These are phyloP conservation scores for Meriones psammophilus DNA, from an alignment of 2,797 vertebrate genomes.

Conservation along the genomic window DNA sequence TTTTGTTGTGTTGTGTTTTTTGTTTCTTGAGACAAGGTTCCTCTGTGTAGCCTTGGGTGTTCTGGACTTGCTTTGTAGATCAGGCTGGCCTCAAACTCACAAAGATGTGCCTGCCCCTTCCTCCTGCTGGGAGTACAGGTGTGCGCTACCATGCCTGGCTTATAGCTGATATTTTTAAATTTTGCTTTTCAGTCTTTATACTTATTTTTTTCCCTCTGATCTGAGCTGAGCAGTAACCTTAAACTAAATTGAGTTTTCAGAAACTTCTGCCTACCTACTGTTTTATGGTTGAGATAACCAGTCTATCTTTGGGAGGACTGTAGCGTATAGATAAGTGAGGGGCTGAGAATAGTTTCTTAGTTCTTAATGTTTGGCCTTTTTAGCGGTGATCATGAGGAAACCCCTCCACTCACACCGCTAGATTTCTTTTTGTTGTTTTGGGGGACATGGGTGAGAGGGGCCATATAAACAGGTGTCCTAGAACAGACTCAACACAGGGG, in stretches of 20 bases:
- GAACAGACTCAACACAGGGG: neutral
- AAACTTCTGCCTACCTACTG: slow-evolving; percentile 40
- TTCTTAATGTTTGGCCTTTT: slow-evolving; percentile 53
- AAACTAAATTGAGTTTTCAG: slow-evolving; percentile 59
- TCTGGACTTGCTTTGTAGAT: too few species aligned
- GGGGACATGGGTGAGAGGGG: neutral
- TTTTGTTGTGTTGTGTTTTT: neutral
- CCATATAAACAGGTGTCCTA: neutral
- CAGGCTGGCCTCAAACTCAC: too few species aligned
- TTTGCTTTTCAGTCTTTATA: slow-evolving; percentile 32
- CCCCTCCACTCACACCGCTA: neutral
- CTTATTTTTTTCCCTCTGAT: slow-evolving; percentile 14
- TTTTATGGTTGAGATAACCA: slow-evolving; percentile 30
- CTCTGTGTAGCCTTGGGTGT: too few species aligned
- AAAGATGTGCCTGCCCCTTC: too few species aligned
- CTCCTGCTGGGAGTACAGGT: too few species aligned
- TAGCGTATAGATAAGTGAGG: slow-evolving; percentile 31
- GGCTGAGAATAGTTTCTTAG: slow-evolving; percentile 8
- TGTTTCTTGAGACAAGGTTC: too few species aligned
- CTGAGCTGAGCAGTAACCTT: slow-evolving; percentile 29
- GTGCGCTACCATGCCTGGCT: neutral
- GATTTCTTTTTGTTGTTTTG: neutral
- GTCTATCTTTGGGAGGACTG: slow-evolving; percentile 36
- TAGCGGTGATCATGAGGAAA: slow-evolving; percentile 26
- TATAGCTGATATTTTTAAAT: slow-evolving; percentile 30